Percentiles rank a stretch among this genome's conserved stretches.
Evolutionary conservation across 1,140 invertebrate species (phyloP).

Genomic region (Pachypeltis micranthus): DNA sequence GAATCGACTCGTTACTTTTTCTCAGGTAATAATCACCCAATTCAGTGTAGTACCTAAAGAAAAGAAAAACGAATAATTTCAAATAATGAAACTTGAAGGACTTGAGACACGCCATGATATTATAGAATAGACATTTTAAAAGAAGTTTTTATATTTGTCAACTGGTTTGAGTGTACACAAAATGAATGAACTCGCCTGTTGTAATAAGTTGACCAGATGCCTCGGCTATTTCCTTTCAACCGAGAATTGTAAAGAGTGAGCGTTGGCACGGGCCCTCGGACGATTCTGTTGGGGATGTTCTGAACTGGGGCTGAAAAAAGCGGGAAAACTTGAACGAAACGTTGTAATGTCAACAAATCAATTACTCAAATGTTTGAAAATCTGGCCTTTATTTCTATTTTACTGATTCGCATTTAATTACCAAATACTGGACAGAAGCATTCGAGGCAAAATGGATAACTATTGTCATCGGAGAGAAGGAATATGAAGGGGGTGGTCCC

Average conservation of each 20-base stretch:
- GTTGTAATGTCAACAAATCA: too few relatives aligned
- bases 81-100: too few relatives aligned
- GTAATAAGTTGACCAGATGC: conserved; percentile 76
- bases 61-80: conserved; percentile 4
- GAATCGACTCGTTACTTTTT: conserved; percentile 76
- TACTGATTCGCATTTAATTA: too few relatives aligned
- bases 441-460: too few relatives aligned
- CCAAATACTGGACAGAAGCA: too few relatives aligned
- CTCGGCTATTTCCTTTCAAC: conserved; percentile 68
- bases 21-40: conserved; percentile 70
- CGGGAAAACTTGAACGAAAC: not conserved
- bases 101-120: too few relatives aligned
- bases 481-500: too few relatives aligned
- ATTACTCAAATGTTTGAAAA: too few relatives aligned
- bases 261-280: conserved; percentile 63
- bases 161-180: too few relatives aligned
- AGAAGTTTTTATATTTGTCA: too few relatives aligned
- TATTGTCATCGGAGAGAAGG: too few relatives aligned
- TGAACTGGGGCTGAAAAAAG: conserved; percentile 37
- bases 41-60: conserved; percentile 58
- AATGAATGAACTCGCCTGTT: conserved; percentile 53
- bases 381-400: too few relatives aligned
- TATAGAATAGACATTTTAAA: not conserved
- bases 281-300: conserved; percentile 53
- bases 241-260: conserved; percentile 54